phyloP scores from a whole-genome alignment of 2,888 invertebrate species.

The Mystacides longicornis region DNA sequence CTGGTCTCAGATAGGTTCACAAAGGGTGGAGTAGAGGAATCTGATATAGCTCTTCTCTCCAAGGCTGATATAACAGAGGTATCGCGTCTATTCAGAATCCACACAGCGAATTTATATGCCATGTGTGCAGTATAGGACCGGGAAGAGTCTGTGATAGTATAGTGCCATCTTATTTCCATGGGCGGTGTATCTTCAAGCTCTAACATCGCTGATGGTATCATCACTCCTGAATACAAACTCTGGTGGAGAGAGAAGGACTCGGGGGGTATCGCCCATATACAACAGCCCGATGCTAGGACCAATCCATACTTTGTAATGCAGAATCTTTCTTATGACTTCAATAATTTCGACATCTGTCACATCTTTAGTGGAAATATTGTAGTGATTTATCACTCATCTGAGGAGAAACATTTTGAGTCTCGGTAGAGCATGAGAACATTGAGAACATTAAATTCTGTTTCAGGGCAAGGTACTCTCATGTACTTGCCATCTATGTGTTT shows the following conservation, averaged over 20 bases:
- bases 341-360: too few relatives aligned
- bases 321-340: too few relatives aligned
- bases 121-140: background rate
- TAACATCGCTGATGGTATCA: background rate
- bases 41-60: background rate
- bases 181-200: background rate
- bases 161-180: background rate
- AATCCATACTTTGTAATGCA: too few relatives aligned
- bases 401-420: too few relatives aligned
- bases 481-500: too few relatives aligned
- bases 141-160: background rate
- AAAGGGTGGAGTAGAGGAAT: background rate
- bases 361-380: too few relatives aligned
- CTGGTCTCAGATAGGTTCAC: background rate
- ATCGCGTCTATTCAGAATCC: background rate
- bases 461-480: too few relatives aligned
- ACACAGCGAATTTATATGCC: background rate
- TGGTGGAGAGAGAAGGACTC: too few relatives aligned
- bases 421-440: too few relatives aligned
- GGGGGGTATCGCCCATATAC: background rate
- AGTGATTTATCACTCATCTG: too few relatives aligned
- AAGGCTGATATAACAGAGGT: background rate
- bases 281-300: background rate
- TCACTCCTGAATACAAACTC: too few relatives aligned
- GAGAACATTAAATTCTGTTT: too few relatives aligned